Conservation (phyloP, 2,888 invertebrate species). For the Drosophila prostipennis region DNA sequence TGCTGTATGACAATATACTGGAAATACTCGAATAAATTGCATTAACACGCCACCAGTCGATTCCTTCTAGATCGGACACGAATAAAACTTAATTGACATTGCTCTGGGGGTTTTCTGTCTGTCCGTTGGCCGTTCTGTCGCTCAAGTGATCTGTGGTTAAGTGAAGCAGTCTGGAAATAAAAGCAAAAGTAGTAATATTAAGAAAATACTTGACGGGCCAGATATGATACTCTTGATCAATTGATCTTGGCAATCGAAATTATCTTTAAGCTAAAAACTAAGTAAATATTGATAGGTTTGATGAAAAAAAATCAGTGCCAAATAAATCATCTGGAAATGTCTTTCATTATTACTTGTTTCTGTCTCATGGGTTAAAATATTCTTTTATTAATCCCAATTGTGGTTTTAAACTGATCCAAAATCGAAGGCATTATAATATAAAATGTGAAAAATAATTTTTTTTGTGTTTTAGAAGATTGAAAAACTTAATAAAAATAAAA, state of each 20-base stretch:
- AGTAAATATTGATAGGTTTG: too few relatives aligned
- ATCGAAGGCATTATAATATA: too few relatives aligned
- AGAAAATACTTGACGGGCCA: constrained; percentile 7
- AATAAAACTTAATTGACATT: constrained; percentile 44
- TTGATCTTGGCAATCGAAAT: constrained; percentile 1
- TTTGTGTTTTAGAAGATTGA: too few relatives aligned
- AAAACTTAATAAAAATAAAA: too few relatives aligned
- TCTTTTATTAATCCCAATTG: too few relatives aligned
- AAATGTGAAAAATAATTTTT: too few relatives aligned
- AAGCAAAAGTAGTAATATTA: constrained; percentile 22
- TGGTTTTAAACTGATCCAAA: too few relatives aligned
- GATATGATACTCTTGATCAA: constrained; percentile 15
- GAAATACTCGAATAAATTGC: constrained; percentile 51
- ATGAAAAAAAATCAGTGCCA: too few relatives aligned
- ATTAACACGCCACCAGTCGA: constrained; percentile 38
- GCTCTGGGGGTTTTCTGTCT: constrained; percentile 2
- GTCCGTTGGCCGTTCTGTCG: constrained; percentile 13
- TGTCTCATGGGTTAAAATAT: too few relatives aligned
- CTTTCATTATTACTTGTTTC: too few relatives aligned
- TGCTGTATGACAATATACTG: constrained; percentile 30
- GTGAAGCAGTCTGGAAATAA: constrained; percentile 8
- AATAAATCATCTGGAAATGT: too few relatives aligned
- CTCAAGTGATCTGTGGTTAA: constrained; percentile 10
- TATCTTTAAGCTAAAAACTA: too few relatives aligned
- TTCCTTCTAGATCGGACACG: constrained; percentile 56